Evolutionary conservation across 2,888 invertebrate genomes (phyloP), one percentile per base, ranked within the genome.

Genomic region (Cheilosia vernalis): DNA sequence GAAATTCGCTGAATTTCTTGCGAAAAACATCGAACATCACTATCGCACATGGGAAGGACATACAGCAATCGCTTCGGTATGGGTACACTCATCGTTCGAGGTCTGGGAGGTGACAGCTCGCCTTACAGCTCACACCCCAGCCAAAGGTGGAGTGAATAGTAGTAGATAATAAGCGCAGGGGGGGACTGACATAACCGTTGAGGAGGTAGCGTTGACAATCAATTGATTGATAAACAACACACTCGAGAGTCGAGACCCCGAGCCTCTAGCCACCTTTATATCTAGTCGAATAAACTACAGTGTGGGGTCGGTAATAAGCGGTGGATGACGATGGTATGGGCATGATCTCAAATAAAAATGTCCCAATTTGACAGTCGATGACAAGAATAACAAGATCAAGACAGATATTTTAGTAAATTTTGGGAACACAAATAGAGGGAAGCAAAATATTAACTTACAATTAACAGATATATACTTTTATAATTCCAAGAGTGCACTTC

Each of bases 221-320:
- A 79, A 79, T 79, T 79, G 84, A 84, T 84, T 84, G 84, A 84
- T 84, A 84, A 84, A 84, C 84, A 84, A 76, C 84, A 84, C 79
- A 79, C 84, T 84, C 44, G 74, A 84, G 74, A 79, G 79, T 84
- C 44, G 74, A 84, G 74, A 70, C 74, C 58, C 42, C 64, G 60
- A 81, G 70, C 63, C 58, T 55, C 58, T 55, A 55, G 44, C 15
- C 49, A 72, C 13, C 13, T 44, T 6, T 61, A 37, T 53, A 64
- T 55, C 27, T 40, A 72, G 58, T 47, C 66, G 66, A 77, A 66
- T 69, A 82, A 70, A 70, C 60, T 56, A 24, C n/a, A 33, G 17
- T 72, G 78, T 83, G 83, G 72, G 37, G 83, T 7, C 72, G 13
- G 24, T 37, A 42, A 82, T 37, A 42, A 82, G 82, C 19, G 78